phyloP scores from a whole-genome alignment of 2,113 vertebrate genomes.

The Datnioides undecimradiatus region DNA sequence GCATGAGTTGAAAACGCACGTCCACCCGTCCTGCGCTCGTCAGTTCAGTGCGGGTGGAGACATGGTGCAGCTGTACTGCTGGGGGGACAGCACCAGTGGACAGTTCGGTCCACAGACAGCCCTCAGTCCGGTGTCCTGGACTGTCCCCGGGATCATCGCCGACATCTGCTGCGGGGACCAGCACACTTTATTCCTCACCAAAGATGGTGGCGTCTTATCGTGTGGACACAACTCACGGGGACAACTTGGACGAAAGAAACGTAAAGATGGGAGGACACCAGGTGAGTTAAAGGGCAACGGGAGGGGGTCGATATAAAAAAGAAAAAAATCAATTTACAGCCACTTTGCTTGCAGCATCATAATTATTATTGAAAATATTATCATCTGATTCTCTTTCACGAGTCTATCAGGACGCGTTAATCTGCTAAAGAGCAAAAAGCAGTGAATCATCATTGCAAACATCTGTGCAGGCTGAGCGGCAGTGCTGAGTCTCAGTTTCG shows the following conservation, averaged over 20 bases:
- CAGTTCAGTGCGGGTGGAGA: not conserved
- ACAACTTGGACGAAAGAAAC: constrained; percentile 72
- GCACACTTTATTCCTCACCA: constrained; percentile 74
- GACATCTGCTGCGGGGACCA: constrained; percentile 72
- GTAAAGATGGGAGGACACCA: constrained; percentile 13
- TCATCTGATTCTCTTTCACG: not conserved
- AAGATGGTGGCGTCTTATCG: constrained; percentile 65
- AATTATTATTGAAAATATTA: too few relatives aligned
- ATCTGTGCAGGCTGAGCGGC: not conserved
- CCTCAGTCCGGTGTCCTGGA: constrained; percentile 46
- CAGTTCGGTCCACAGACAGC: constrained; percentile 55
- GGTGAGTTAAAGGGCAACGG: constrained; percentile 33
- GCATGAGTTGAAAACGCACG: too few relatives aligned
- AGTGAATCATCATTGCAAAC: not conserved
- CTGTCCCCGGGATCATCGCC: constrained; percentile 25
- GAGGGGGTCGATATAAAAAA: not conserved
- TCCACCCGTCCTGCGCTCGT: fast-evolving
- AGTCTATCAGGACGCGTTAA: not conserved
- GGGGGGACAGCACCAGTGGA: constrained; percentile 74
- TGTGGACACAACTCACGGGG: constrained; percentile 75
- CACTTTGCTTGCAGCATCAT: too few relatives aligned
- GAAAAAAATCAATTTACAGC: too few relatives aligned
- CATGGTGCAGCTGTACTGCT: constrained; percentile 65
- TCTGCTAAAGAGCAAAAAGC: not conserved
- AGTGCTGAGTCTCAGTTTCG: constrained; percentile 69